Evolutionary conservation across 2,888 invertebrate species (phyloP).

Genomic region (Tetramorium bicarinatum): DNA sequence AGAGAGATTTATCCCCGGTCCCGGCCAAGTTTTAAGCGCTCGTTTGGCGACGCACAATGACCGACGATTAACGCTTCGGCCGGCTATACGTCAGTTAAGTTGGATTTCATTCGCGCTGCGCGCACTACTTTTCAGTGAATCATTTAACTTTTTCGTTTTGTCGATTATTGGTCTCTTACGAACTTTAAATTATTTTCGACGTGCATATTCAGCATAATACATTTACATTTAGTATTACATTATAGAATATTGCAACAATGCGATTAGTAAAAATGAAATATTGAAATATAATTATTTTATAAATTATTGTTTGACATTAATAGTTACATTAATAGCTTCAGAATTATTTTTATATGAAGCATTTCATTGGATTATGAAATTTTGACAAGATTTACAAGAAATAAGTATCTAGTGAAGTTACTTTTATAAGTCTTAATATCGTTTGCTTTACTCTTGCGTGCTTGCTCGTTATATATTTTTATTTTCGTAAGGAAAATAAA

Average conservation of each 20-base stretch:
- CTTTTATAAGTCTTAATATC: neutral
- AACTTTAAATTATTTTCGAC: conserved; percentile 22
- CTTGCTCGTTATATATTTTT: neutral
- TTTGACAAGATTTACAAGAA: neutral
- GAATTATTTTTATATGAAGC: neutral
- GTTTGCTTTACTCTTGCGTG: neutral
- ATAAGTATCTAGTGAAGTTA: neutral
- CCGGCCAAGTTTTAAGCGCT: conserved; percentile 57
- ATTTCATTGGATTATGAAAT: neutral
- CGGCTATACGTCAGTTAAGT: conserved; percentile 34
- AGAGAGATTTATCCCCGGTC: conserved; percentile 55
- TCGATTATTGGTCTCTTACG: conserved; percentile 13
- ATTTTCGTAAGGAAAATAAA: neutral
- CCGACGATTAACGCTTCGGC: conserved; percentile 60
- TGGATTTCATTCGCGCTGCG: conserved; percentile 30
- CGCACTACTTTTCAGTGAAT: neutral
- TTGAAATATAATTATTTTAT: neutral
- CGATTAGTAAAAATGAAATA: neutral
- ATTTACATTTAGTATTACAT: neutral
- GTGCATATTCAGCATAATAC: neutral
- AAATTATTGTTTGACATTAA: neutral
- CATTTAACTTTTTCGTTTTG: conserved; percentile 24
- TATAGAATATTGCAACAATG: neutral
- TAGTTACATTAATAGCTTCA: neutral
- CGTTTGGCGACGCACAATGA: conserved; percentile 61